A percentile compares a stretch with the other conserved stretches of the same genome.
These are phyloP conservation scores for Autographa gamma DNA, from an alignment of 2,888 invertebrate species.

Conservation along the genomic window DNA sequence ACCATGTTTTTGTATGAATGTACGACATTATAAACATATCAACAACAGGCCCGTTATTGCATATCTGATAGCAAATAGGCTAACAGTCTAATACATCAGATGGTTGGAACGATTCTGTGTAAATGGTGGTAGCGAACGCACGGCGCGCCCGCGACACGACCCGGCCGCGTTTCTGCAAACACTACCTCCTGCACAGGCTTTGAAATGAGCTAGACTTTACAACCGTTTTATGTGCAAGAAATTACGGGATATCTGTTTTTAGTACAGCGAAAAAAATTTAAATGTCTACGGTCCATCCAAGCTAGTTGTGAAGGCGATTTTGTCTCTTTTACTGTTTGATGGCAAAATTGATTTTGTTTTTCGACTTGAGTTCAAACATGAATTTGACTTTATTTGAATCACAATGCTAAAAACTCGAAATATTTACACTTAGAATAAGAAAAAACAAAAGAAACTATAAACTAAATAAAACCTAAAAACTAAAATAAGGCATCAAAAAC, in stretches of 20 bases:
- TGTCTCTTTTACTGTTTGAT: too few relatives aligned
- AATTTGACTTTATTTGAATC: too few relatives aligned
- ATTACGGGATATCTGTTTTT: not conserved
- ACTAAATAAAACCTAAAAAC: too few relatives aligned
- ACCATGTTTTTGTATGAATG: conserved; percentile 7
- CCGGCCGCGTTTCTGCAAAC: not conserved
- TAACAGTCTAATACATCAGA: conserved; percentile 46
- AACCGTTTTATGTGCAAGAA: not conserved
- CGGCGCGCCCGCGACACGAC: not conserved
- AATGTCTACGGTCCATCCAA: too few relatives aligned
- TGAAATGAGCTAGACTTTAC: not conserved
- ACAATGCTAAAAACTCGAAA: too few relatives aligned
- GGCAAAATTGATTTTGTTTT: too few relatives aligned
- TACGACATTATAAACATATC: conserved; percentile 25
- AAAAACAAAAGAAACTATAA: too few relatives aligned
- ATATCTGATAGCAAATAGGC: conserved; percentile 47
- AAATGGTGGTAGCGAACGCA: conserved; percentile 29
- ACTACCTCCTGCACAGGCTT: not conserved
- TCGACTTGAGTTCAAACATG: too few relatives aligned
- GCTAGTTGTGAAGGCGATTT: too few relatives aligned
- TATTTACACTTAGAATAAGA: too few relatives aligned
- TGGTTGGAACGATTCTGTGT: conserved; percentile 22
- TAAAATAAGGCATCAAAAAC: too few relatives aligned
- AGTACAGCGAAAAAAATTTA: too few relatives aligned
- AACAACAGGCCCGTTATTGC: conserved; percentile 33